Evolutionary conservation across 2,888 invertebrate species (phyloP).

Genomic region (Philaethria dido): DNA sequence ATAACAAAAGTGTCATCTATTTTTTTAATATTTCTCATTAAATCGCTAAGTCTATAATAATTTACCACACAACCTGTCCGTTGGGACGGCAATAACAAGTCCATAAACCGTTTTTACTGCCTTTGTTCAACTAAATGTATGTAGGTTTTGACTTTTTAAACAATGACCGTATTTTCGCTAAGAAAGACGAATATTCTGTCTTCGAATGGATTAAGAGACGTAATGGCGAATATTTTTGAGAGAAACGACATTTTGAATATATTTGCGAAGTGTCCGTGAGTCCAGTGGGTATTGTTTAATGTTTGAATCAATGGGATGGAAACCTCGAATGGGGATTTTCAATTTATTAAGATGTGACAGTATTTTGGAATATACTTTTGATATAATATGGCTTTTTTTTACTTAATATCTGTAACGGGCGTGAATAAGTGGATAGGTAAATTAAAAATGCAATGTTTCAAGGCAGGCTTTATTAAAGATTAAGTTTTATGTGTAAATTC

Average conservation of each 20-base stretch:
- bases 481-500: no score
- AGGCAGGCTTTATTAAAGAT: no score
- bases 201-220: slow-evolving; percentile 52
- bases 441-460: no score
- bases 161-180: slow-evolving; percentile 80
- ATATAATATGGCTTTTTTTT: neutral
- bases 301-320: slow-evolving; percentile 32
- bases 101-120: slow-evolving; percentile 84
- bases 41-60: slow-evolving; percentile 37
- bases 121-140: slow-evolving; percentile 83
- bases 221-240: slow-evolving; percentile 50
- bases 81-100: slow-evolving; percentile 81
- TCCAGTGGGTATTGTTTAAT: slow-evolving; percentile 35
- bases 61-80: slow-evolving; percentile 63
- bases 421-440: no score
- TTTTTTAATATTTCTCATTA: neutral
- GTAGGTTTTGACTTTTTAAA: slow-evolving; percentile 83
- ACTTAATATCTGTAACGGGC: no score
- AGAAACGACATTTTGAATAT: slow-evolving; percentile 53
- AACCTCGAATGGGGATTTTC: slow-evolving; percentile 27
- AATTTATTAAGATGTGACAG: slow-evolving; percentile 13
- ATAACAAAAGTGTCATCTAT: no score
- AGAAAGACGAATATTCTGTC: slow-evolving; percentile 68
- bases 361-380: slow-evolving; percentile 3
- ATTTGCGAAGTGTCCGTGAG: slow-evolving; percentile 41